These are phyloP conservation scores for Diplogasteroides magnus DNA, from an alignment of 1,140 invertebrate species.

Conservation along the genomic window DNA sequence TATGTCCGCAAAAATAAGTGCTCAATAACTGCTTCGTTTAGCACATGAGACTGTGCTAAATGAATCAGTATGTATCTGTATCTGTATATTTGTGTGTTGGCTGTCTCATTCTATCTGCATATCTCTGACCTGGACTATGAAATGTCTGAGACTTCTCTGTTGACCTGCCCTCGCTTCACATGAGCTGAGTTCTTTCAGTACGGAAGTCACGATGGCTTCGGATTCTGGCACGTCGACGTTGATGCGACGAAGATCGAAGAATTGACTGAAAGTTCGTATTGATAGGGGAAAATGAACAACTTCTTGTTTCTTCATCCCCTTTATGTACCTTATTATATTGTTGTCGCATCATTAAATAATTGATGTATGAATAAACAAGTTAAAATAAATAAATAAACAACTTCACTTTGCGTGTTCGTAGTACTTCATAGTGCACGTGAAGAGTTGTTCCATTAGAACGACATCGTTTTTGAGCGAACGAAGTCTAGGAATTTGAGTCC, in stretches of 20 bases:
- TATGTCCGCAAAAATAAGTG: too few species aligned
- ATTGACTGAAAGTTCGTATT: constrained; percentile 14
- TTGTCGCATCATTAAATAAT: too few species aligned
- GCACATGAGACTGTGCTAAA: too few species aligned
- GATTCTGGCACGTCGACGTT: constrained; percentile 13
- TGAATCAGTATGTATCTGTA: too few species aligned
- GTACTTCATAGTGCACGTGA: constrained; percentile 17
- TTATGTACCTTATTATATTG: too few species aligned
- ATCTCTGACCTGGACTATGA: constrained; percentile 18
- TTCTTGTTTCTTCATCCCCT: too few species aligned
- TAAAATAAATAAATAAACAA: too few species aligned
- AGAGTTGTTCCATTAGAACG: constrained; percentile 10
- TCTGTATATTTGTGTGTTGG: too few species aligned
- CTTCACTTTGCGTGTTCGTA: constrained; percentile 23
- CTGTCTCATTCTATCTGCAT: not conserved
- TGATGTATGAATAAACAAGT: too few species aligned
- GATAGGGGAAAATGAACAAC: too few species aligned
- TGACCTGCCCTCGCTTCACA: constrained; percentile 9
- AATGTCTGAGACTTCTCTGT: constrained; percentile 19
- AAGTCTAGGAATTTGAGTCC: constrained; percentile 18
- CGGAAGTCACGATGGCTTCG: constrained; percentile 6
- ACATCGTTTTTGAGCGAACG: constrained; percentile 13
- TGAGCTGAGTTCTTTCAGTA: constrained; percentile 3
- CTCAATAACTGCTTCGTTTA: too few species aligned
- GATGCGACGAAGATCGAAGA: constrained; percentile 22